Evolutionary conservation across 2,797 vertebrate species (phyloP), one percentile per base, ranked within the genome.

Genomic region (Chelon labrosus): DNA sequence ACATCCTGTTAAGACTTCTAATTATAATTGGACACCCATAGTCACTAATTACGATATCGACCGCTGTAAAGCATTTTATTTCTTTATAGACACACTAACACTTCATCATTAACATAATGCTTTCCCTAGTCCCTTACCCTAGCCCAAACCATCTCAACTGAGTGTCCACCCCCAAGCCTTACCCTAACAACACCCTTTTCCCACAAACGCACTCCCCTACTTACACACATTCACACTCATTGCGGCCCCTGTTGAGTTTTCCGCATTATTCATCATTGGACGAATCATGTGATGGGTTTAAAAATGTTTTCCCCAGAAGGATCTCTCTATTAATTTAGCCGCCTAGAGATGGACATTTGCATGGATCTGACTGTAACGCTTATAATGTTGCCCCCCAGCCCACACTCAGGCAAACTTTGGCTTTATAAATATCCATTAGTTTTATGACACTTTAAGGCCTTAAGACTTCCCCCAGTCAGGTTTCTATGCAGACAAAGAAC

Each of bases 401-500:
- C 11, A 12, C 83, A 83, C 60, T 75, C 46, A 61, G 85, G 82
- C 84, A 62, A 60, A 17, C 2, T 50, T 69, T 58, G 22, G 20
- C 64, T 79, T 80, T 47, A 52, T 44, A 27, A 50, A 59, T 22
- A 1, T 70, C 63, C 20, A 67, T 67, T 65, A 70, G 10, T 42
- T 37, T 80, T 76, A 70, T 44, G 80, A 75, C 50, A 49, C 53
- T 70, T 42, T 69, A 53, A 70, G 54, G 61, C 71, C 65, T 64
- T 1, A 3, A n/a, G 27, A 2, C 1, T 47, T 73, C 31, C 31
- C 7, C 31, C 54, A 11, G 72, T 86, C 77, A 74, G 54, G 71
- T 88, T 86, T 85, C 82, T 56, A 22, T 63, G 61, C 22, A 53
- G 70, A 89, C 85, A 81, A 80, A 77, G 70, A 69, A 59, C 56